phyloP scores from a whole-genome alignment of 2,888 invertebrate genomes.

The Lysandra coridon region DNA sequence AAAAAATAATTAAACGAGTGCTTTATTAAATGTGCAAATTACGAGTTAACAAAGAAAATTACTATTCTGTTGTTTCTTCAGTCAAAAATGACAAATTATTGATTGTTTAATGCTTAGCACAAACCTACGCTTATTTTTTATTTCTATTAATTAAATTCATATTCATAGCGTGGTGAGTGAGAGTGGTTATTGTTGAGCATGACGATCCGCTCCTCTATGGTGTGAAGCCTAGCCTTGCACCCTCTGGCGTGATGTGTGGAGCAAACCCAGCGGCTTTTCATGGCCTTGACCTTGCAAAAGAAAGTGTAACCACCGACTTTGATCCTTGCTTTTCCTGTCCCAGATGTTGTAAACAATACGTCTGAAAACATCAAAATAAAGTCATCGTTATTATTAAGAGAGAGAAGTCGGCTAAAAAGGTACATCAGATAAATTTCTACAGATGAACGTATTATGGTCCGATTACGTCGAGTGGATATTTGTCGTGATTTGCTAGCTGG shows the following conservation, averaged over 20 bases:
- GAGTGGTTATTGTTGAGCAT: background rate
- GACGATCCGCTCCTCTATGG: background rate
- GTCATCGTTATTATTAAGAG: too few species aligned
- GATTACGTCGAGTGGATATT: too few species aligned
- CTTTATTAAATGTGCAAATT: too few species aligned
- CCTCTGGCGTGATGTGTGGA: constrained; percentile 10
- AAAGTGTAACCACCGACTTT: background rate
- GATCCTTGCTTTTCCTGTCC: background rate
- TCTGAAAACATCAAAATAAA: background rate
- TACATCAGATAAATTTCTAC: too few species aligned
- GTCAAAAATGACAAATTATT: too few species aligned
- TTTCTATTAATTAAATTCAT: background rate
- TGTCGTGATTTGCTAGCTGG: too few species aligned
- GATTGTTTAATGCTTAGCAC: too few species aligned
- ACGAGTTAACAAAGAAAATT: too few species aligned
- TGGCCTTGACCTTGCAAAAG: background rate
- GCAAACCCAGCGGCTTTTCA: constrained; percentile 18
- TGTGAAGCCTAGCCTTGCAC: constrained; percentile 2
- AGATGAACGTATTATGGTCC: too few species aligned
- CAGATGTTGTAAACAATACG: background rate
- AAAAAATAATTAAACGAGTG: too few species aligned
- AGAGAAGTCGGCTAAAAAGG: too few species aligned
- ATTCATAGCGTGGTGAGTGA: background rate
- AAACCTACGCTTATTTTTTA: background rate
- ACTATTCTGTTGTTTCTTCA: too few species aligned